Base-by-base conservation (phyloP, 2,888 invertebrate genomes). In the Sipha maydis region DNA sequence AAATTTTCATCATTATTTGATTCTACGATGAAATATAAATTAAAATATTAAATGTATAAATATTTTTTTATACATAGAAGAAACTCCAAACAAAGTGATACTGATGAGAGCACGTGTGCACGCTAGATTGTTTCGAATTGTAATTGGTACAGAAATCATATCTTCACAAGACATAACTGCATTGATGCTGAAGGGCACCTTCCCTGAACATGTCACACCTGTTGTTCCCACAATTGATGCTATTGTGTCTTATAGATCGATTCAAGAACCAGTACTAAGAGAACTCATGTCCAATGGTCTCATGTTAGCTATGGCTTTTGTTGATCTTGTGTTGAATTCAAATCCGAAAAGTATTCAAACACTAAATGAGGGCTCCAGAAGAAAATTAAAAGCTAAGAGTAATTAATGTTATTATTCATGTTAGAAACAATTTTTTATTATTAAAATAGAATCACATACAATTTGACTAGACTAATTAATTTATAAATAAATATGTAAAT, bases 111-210 rank as follows among this genome's bases (percentile, higher is more conserved):
- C 88, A 17, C 88, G 83, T 61, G 75, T 89, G 7, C 83, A 83
- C 2, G 88, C 89, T 9, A 89, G 83, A 78, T 67, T 89, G 19
- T 89, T 89, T 78, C 73, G 34, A 56, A 88, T 89, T 34, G 69
- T 88, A 41, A 28, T 89, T 88, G 89, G 89, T 21, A 67, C 89
- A 38, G 89, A 89, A 88, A 75, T 79, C 4, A 80, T 89, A 48
- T 88, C 89, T 28, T 88, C 88, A 28, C 71, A 88, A 78, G 80
- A 80, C 1, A 88, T 88, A 76, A 88, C 88, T n/a, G 88, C 82
- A 88, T 48, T 80, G 28, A 88, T 88, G 88, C 25, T 88, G 11
- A 88, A 88, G 61, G 88, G 88, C 19, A 76, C 31, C 8, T 88
- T 88, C 61, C 88, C 88, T 19, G 82, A 82, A 1, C 67, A 88